Evolutionary conservation across 2,113 vertebrate species (phyloP), one percentile per base, ranked within the genome.

Genomic region (Cebus imitator): DNA sequence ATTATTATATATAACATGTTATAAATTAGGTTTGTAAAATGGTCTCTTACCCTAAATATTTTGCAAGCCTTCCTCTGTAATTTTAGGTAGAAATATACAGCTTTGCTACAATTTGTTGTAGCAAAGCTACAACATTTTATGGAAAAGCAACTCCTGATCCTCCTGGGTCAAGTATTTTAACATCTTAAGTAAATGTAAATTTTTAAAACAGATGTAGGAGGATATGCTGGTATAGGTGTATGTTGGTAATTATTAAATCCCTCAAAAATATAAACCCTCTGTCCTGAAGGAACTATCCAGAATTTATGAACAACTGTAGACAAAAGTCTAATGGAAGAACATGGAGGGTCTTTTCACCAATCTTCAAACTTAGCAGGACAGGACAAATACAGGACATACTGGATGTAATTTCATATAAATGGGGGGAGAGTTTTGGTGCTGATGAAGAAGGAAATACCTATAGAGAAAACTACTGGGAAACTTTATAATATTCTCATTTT

Each of bases 401-500:
- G 95, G 94, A 96, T 97, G 93, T 76, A 85, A 96, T 97, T 97
- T 98, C 97, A 95, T 66, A 88, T 58, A 92, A 98, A 81, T 92
- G 78, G 93, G 97, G 23, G 0, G 61, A 64, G 0, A 96, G 81
- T 87, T 75, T 57, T 87, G 79, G 72, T 66, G 3, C 97, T 95
- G 97, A 97, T 48, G 72, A 57, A 96, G 83, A 97, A 92, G 25
- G 52, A 68, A 96, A 88, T 37, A 90, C 94, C 84, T 81, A 40
- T 93, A 96, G 91, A 97, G 97, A 98, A 97, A 98, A 98, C 92
- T 97, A 88, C 96, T 87, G 97, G 95, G 91, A 61, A 96, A 50
- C 76, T 95, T 94, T 85, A 96, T 92, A 94, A 78, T 94, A 95
- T 97, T 96, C 97, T 97, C 78, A 89, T 93, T 91, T 3, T 17